These are phyloP conservation scores for Aphidius colemani DNA, from an alignment of 2,888 invertebrate species.

Conservation along the genomic window DNA sequence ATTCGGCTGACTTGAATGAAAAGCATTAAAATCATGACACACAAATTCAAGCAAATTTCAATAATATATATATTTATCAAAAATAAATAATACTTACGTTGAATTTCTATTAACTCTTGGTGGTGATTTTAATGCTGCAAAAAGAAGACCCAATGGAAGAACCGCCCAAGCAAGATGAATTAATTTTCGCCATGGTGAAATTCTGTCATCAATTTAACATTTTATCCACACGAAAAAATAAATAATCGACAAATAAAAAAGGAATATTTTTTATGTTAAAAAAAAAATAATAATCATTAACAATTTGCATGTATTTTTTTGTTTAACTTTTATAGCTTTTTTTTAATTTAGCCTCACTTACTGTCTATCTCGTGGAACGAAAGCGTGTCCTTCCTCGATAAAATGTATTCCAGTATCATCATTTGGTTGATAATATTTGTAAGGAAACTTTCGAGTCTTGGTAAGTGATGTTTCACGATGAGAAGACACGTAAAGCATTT, in stretches of 20 bases:
- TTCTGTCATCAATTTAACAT: constrained; percentile 34
- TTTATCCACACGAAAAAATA: no score
- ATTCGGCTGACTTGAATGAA: constrained; percentile 44
- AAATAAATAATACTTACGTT: constrained; percentile 44
- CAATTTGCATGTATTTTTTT: no score
- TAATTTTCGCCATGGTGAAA: constrained; percentile 67
- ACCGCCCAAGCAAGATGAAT: constrained; percentile 71
- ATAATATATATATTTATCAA: not conserved
- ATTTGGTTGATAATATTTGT: constrained; percentile 42
- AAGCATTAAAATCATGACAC: no score
- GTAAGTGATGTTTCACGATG: constrained; percentile 36
- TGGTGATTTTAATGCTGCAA: constrained; percentile 71
- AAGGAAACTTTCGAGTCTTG: constrained; percentile 45
- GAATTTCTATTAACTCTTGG: constrained; percentile 63
- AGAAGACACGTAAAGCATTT: constrained; percentile 37
- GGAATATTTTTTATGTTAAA: no score
- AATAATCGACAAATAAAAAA: no score
- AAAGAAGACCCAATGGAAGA: constrained; percentile 72
- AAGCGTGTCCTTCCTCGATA: constrained; percentile 28
- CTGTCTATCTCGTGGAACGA: constrained; percentile 29
- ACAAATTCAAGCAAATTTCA: not conserved
- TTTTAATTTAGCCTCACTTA: constrained; percentile 15
- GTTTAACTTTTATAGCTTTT: not conserved
- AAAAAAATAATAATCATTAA: no score
- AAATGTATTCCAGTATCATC: constrained; percentile 29